Evolutionary conservation across 2,113 vertebrate genomes (phyloP).

Genomic region (Catharus fuscescens): DNA sequence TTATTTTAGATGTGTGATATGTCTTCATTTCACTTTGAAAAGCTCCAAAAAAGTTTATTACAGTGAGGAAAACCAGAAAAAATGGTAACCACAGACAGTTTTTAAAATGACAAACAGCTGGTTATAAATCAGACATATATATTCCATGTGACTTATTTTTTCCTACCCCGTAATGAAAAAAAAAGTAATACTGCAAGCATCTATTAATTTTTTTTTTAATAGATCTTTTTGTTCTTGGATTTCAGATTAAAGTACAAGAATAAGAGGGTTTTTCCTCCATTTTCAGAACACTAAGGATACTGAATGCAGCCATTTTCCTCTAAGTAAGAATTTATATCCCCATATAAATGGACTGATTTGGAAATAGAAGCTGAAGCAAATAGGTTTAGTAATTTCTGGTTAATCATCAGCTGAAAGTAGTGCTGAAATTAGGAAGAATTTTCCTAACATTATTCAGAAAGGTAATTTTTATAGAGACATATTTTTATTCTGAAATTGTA

Average conservation of each 20-base stretch:
- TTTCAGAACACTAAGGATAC: neutral
- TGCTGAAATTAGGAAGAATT: neutral
- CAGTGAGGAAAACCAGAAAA: neutral
- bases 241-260: neutral
- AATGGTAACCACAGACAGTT: neutral
- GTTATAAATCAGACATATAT: neutral
- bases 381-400: neutral
- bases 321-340: neutral
- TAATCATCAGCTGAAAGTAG: neutral
- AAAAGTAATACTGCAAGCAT: neutral
- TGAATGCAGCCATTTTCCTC: neutral
- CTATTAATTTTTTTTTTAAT: neutral
- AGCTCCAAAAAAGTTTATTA: neutral
- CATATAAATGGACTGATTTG: neutral
- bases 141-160: neutral
- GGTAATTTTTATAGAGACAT: neutral
- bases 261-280: fast-evolving
- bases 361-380: neutral
- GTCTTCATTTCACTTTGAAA: neutral
- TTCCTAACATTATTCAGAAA: neutral
- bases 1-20: neutral
- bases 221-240: neutral
- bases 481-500: neutral
- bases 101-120: neutral
- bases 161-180: neutral